phyloP scores from a whole-genome alignment of 1,140 invertebrate genomes.

The Oscheius sp. region DNA sequence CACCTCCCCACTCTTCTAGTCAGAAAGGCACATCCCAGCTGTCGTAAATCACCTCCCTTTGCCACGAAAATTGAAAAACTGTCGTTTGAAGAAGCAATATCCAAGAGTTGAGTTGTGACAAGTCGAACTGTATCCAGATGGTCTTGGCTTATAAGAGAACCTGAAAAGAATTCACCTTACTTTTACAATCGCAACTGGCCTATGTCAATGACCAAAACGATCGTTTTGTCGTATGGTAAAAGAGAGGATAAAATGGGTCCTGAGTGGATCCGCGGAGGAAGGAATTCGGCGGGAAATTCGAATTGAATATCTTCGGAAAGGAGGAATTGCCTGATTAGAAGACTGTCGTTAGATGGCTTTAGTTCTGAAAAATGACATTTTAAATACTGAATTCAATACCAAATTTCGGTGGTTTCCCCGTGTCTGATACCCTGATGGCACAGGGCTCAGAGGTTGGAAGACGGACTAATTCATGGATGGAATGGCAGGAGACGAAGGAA shows the following conservation, averaged over 20 bases:
- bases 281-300: slow-evolving; percentile 1
- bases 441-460: background rate
- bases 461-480: background rate
- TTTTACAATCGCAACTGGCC: too few species aligned
- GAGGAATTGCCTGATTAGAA: background rate
- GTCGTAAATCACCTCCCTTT: background rate
- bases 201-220: background rate
- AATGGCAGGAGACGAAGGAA: background rate
- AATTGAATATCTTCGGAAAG: background rate
- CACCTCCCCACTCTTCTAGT: background rate
- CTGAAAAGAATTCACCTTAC: slow-evolving; percentile 14
- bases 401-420: background rate
- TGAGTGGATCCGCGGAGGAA: background rate
- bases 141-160: slow-evolving; percentile 9
- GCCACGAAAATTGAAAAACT: background rate
- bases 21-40: background rate
- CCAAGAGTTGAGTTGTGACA: background rate
- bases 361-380: background rate
- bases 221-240: background rate
- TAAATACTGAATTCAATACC: background rate
- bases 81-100: background rate
- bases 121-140: background rate
- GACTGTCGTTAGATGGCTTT: background rate
- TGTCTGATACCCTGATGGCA: background rate
- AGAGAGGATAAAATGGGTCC: background rate